These are phyloP conservation scores for Dryobates pubescens DNA, from an alignment of 2,797 vertebrate genomes.

Conservation along the genomic window DNA sequence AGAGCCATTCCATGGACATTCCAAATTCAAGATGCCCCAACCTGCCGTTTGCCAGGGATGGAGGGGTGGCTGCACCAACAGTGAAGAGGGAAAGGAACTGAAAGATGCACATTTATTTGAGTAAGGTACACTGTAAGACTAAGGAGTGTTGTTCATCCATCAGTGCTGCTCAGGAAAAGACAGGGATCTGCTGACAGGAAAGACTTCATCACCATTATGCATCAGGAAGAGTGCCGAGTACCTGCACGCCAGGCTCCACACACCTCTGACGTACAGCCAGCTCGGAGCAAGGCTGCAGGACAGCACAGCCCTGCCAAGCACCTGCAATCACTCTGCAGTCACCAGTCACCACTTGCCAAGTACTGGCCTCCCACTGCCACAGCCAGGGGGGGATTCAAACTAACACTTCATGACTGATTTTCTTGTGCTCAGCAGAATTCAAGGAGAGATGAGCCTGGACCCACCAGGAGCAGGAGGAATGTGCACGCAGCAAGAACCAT, in stretches of 20 bases:
- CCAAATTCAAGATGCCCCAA: not conserved
- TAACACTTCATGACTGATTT: not conserved
- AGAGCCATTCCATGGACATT: not conserved
- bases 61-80: not conserved
- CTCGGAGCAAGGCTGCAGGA: not conserved
- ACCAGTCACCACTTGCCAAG: not conserved
- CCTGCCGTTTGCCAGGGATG: not conserved
- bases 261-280: rapidly evolving
- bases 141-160: not conserved
- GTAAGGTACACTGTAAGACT: not conserved
- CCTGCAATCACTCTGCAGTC: not conserved
- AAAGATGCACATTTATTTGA: not conserved
- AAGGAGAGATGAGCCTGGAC: not conserved
- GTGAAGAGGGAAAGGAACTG: not conserved
- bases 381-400: not conserved
- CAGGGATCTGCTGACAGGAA: not conserved
- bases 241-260: not conserved
- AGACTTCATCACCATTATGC: not conserved
- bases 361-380: rapidly evolving
- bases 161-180: not conserved
- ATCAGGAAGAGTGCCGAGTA: not conserved
- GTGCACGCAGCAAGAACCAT: not conserved
- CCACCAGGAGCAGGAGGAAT: rapidly evolving
- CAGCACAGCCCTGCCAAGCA: rapidly evolving
- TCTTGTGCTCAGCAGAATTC: not conserved